phyloP scores from a whole-genome alignment of 1,140 invertebrate species.

The Melanaphis sacchari region DNA sequence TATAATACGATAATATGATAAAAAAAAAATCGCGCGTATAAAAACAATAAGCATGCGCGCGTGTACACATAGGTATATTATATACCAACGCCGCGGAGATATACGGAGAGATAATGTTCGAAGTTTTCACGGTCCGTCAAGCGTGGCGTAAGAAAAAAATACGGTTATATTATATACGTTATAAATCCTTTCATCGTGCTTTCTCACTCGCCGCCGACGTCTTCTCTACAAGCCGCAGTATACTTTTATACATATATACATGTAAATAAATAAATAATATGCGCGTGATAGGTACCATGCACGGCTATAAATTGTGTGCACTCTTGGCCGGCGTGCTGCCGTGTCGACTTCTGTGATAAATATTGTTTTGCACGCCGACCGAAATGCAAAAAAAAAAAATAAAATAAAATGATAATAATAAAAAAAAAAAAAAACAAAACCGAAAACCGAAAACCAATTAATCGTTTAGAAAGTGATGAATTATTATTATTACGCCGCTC shows the following conservation, averaged over 20 bases:
- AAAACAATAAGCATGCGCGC: slow-evolving; percentile 42
- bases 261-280: not conserved
- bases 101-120: slow-evolving; percentile 47
- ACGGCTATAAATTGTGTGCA: not conserved
- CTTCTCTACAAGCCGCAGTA: not conserved
- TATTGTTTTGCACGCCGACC: not conserved
- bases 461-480: slow-evolving; percentile 45
- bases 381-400: not conserved
- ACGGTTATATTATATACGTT: slow-evolving; percentile 26
- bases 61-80: not conserved
- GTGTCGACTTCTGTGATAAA: not conserved
- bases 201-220: slow-evolving; percentile 7
- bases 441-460: slow-evolving; percentile 33
- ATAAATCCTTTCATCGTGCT: slow-evolving; percentile 54
- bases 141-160: slow-evolving; percentile 50
- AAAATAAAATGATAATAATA: too few species aligned
- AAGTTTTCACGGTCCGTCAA: slow-evolving; percentile 56
- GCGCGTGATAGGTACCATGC: not conserved
- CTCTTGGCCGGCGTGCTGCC: not conserved
- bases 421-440: not conserved
- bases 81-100: not conserved
- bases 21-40: not conserved
- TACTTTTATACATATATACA: not conserved
- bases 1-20: not conserved
- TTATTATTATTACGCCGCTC: slow-evolving; percentile 6